Base-by-base conservation (phyloP, 2,113 vertebrate genomes). In the Alligator sinensis region DNA sequence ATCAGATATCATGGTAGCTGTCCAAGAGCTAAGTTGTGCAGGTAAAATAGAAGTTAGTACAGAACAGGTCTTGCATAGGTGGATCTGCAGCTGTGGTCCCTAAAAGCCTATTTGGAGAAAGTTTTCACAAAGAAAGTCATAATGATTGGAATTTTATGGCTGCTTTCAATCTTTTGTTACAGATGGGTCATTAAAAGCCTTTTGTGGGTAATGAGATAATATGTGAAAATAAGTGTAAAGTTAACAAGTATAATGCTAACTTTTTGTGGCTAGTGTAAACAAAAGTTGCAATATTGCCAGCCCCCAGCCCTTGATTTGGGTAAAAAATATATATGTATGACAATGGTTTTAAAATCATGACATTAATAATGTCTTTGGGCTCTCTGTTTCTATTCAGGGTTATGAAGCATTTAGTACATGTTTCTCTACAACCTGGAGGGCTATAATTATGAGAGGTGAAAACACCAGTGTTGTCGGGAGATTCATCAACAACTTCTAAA, bases 71-170 rank as follows among this genome's bases (percentile, higher is more conserved):
- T 72, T 30, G 24, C 68, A 30, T 34, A 25, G 34, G 22, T 9
- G 58, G 70, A 30, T 6, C 4, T 2, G 11, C 0, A 0, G 17
- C 21, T 6, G 25, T 2, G 2, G 30, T 24, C 30, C 62, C 64
- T 28, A 30, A 72, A 74, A 86, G 91, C 2, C 1, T 8, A 34
- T 80, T 59, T 88, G 21, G 86, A 84, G 30, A 5, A 68, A 94
- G 58, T 11, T 12, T 77, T 11, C 55, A 3, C 17, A 58, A 38
- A 74, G 18, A 28, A 9, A 28, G 5, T 18, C 78, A 82, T 77
- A 68, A 80, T 77, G 14, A 19, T 58, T 80, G 34, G 57, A 27
- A 21, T 4, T 88, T 30, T 1, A 0, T 27, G 27, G 72, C 12
- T 21, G 91, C 30, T 64, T 82, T 77, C 76, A 68, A 11, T 80